Evolutionary conservation across 2,113 vertebrate species (phyloP).

Genomic region (Myrmecophaga tridactyla): DNA sequence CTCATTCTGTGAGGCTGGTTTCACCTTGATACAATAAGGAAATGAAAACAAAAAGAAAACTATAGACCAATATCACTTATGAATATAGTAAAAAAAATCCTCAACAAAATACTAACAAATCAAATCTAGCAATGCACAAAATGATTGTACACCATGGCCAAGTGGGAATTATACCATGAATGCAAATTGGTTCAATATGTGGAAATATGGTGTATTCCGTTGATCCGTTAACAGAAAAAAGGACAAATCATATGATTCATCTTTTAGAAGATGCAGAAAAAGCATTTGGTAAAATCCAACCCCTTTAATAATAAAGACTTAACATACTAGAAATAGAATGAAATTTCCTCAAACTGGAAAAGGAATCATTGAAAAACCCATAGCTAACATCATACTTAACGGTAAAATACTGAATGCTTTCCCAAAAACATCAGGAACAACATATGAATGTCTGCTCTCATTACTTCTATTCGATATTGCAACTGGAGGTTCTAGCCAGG

Average conservation of each 20-base stretch:
- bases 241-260: not conserved
- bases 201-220: too few relatives aligned
- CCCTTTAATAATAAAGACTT: not conserved
- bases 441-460: not conserved
- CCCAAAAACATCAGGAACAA: not conserved
- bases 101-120: not conserved
- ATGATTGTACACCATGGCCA: not conserved
- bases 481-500: not conserved
- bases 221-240: not conserved
- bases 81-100: not conserved
- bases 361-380: not conserved
- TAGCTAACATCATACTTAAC: not conserved
- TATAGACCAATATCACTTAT: too few relatives aligned
- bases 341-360: not conserved
- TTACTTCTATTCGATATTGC: not conserved
- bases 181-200: not conserved
- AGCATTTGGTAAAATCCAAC: not conserved
- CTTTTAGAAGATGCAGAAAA: not conserved
- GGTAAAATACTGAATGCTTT: not conserved
- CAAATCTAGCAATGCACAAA: not conserved
- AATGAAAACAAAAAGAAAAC: not conserved
- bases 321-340: not conserved
- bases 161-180: not conserved
- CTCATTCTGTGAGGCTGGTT: not conserved
- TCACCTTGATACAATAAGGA: not conserved